A percentile compares a stretch with the other conserved stretches of the same genome.
These are phyloP conservation scores for Toxonevra muliebris DNA, from an alignment of 2,888 invertebrate genomes.

Conservation along the genomic window DNA sequence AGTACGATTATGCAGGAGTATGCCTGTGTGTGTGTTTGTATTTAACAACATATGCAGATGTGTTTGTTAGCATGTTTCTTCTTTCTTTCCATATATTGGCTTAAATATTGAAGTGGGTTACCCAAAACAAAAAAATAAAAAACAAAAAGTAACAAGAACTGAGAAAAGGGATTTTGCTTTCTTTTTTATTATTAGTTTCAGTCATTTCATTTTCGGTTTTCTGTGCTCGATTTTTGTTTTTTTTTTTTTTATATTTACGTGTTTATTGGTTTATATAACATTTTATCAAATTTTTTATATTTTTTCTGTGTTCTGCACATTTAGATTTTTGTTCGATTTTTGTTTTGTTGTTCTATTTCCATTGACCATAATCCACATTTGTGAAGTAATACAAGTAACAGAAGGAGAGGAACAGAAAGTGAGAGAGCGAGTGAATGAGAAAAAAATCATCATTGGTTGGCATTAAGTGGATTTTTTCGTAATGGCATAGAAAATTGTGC, in stretches of 20 bases:
- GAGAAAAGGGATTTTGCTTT: not conserved
- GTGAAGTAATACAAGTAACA: too few species aligned
- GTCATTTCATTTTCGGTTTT: not conserved
- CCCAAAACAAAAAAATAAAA: not conserved
- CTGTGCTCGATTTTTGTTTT: not conserved
- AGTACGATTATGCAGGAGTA: not conserved
- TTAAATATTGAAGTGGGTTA: too few species aligned
- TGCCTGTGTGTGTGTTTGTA: not conserved
- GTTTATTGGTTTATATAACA: constrained; percentile 13
- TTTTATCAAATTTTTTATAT: constrained; percentile 1
- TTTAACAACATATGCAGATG: constrained; percentile 18
- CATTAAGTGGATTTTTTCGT: constrained; percentile 29
- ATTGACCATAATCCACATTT: too few species aligned
- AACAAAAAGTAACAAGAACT: not conserved
- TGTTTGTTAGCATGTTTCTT: constrained; percentile 2
- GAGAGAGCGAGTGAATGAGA: too few species aligned
- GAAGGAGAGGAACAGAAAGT: too few species aligned
- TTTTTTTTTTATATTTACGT: not conserved
- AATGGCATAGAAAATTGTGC: constrained; percentile 32
- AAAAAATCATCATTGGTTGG: constrained; percentile 20
- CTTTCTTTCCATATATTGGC: not conserved
- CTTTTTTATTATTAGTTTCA: constrained; percentile 14
- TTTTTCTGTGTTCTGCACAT: not conserved
- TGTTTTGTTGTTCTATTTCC: not conserved
- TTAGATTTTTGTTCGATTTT: not conserved